phyloP scores from a whole-genome alignment of 2,113 vertebrate genomes.

The Nicator chloris region DNA sequence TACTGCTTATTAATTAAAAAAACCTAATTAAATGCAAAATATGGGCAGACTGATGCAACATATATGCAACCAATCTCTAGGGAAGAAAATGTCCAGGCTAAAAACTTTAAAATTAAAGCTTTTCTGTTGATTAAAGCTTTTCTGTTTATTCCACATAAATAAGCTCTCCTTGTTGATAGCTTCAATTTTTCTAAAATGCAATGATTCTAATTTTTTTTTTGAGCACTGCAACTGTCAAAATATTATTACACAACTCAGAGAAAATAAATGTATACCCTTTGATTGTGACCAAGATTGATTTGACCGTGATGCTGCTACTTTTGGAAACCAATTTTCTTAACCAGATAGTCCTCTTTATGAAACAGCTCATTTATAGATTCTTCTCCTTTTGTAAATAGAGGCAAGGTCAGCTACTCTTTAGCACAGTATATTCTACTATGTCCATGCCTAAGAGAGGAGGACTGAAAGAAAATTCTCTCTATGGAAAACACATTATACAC shows the following conservation, averaged over 20 bases:
- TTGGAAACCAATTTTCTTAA: slow-evolving; percentile 51
- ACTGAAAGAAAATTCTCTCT: background rate
- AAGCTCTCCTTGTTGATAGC: background rate
- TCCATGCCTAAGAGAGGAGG: background rate
- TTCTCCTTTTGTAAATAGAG: slow-evolving; percentile 3
- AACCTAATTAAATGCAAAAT: background rate
- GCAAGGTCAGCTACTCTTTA: slow-evolving; percentile 51
- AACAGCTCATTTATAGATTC: slow-evolving; percentile 60
- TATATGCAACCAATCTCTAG: slow-evolving; percentile 1
- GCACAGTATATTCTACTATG: background rate
- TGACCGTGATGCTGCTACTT: slow-evolving; percentile 47
- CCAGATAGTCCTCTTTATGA: slow-evolving; percentile 45
- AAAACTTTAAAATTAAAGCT: slow-evolving; percentile 42
- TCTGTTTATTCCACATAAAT: slow-evolving; percentile 46
- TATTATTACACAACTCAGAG: slow-evolving; percentile 45
- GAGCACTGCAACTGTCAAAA: slow-evolving; percentile 52
- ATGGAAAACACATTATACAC: background rate
- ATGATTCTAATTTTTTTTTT: slow-evolving; percentile 33
- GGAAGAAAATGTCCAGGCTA: background rate
- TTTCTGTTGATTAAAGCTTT: slow-evolving; percentile 31
- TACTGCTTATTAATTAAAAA: background rate
- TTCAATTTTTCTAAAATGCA: slow-evolving; percentile 52
- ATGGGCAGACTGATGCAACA: background rate
- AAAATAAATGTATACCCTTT: slow-evolving; percentile 31
- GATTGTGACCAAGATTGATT: slow-evolving; percentile 60